Conservation (phyloP, 1,140 invertebrate species). For the Drosophila kepulauana region DNA sequence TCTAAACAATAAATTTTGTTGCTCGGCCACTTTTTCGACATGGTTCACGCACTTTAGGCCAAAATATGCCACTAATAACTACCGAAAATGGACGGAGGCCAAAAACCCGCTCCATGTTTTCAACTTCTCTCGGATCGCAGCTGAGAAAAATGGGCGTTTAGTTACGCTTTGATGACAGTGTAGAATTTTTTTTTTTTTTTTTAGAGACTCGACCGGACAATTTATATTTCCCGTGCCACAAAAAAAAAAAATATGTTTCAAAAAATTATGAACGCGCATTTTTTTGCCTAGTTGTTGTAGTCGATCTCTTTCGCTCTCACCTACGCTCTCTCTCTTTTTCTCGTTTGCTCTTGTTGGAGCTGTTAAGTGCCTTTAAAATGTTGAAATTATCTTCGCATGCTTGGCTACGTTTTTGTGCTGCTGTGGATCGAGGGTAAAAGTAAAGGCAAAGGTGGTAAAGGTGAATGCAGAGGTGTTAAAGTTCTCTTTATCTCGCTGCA, state of each 20-base stretch:
- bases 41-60: conserved; percentile 83
- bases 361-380: conserved; percentile 78
- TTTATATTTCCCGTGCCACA: conserved; percentile 78
- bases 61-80: conserved; percentile 84
- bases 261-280: conserved; percentile 41
- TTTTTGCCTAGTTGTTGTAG: conserved; percentile 27
- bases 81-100: conserved; percentile 72
- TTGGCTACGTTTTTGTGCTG: conserved; percentile 42
- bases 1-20: conserved; percentile 81
- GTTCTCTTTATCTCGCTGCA: conserved; percentile 68
- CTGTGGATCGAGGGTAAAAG: conserved; percentile 26
- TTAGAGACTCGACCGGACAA: conserved; percentile 45
- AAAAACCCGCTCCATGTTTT: conserved; percentile 36
- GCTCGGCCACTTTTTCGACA: conserved; percentile 70
- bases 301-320: background rate
- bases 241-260: conserved; percentile 37
- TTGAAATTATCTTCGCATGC: conserved; percentile 70
- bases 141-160: conserved; percentile 84
- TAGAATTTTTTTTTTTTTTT: conserved; percentile 56
- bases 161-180: conserved; percentile 84
- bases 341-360: conserved; percentile 34
- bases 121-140: conserved; percentile 38
- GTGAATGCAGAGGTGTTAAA: conserved; percentile 69
- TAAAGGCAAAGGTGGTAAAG: background rate
- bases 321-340: conserved; percentile 16